These are phyloP conservation scores for Cygnus buccinator DNA, from an alignment of 2,113 vertebrate species.

Conservation along the genomic window DNA sequence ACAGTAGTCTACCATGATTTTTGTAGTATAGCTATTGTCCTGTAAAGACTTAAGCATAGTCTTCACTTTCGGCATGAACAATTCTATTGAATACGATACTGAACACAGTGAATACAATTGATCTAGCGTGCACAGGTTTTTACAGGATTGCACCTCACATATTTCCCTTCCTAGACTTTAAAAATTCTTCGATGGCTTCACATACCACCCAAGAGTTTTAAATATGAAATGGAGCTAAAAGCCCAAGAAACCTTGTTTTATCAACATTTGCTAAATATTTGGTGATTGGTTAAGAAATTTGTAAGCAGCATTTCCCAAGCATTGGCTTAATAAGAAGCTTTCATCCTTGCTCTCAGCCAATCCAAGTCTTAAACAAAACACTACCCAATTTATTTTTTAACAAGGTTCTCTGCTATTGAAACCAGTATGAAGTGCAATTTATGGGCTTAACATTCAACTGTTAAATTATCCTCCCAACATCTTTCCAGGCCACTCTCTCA, in stretches of 20 bases:
- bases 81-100: neutral
- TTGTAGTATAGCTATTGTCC: neutral
- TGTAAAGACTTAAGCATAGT: neutral
- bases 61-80: constrained; percentile 35
- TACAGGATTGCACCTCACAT: neutral
- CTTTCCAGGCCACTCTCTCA: constrained; percentile 62
- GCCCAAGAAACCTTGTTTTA: neutral
- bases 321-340: constrained; percentile 26
- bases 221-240: constrained; percentile 47
- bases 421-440: constrained; percentile 70
- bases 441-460: constrained; percentile 67
- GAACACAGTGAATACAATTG: neutral
- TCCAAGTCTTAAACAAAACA: constrained; percentile 36
- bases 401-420: constrained; percentile 68
- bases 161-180: neutral
- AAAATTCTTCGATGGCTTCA: constrained; percentile 23
- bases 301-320: neutral
- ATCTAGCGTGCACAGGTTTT: neutral
- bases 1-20: neutral
- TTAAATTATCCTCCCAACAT: constrained; percentile 71
- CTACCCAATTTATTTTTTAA: constrained; percentile 72
- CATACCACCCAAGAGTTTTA: neutral
- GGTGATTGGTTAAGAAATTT: neutral
- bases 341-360: constrained; percentile 24
- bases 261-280: neutral